Percentiles rank a stretch among this genome's conserved stretches.
Conservation (phyloP, 2,888 invertebrate species). For the Amiota minor region DNA sequence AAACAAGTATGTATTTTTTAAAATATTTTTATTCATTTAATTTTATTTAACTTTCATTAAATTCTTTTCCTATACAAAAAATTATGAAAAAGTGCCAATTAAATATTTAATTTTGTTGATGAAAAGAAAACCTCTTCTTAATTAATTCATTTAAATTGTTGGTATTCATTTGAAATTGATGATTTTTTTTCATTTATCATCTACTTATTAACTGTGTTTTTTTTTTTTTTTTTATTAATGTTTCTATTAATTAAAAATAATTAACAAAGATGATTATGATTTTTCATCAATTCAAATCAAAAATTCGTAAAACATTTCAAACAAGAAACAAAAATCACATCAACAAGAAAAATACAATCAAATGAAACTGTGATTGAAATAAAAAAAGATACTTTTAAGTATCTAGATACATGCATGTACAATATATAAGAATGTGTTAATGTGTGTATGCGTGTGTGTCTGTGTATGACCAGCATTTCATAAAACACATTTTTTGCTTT, state of each 20-base stretch:
- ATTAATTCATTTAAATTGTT: neutral
- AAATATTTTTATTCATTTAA: constrained; percentile 24
- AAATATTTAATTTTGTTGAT: too few species aligned
- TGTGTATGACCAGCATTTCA: constrained; percentile 22
- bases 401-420: neutral
- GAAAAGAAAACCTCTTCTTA: neutral
- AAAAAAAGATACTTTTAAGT: constrained; percentile 6
- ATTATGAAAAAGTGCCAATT: too few species aligned
- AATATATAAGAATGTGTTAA: neutral
- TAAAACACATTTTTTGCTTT: constrained; percentile 26
- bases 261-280: too few species aligned
- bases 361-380: neutral
- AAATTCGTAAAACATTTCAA: too few species aligned
- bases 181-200: too few species aligned
- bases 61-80: too few species aligned
- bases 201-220: too few species aligned
- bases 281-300: too few species aligned
- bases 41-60: too few species aligned
- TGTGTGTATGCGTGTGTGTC: neutral
- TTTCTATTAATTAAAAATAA: too few species aligned
- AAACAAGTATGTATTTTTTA: constrained; percentile 66
- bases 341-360: neutral
- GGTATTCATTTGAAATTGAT: too few species aligned
- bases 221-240: too few species aligned
- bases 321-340: neutral